Base-by-base conservation (phyloP, 2,797 vertebrate species). In the Pyrocephalus nanus region DNA sequence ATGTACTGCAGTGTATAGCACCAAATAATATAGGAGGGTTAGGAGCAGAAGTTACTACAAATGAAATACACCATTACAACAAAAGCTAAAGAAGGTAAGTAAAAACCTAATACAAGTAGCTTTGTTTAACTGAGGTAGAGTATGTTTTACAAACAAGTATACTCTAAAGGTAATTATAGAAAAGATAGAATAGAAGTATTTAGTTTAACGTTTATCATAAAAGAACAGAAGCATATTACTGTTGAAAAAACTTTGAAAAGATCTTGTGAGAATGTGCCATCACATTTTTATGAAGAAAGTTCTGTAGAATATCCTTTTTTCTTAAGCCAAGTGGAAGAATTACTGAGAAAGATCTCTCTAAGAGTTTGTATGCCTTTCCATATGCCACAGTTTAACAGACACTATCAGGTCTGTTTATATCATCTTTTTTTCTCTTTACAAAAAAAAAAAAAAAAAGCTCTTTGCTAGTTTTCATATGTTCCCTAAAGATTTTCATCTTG, bases 401-500 rank as follows among this genome's bases (percentile, higher is more conserved):
- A 93, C n/a, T 71, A 89, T 50, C 71, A 87, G 48, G 34, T 94
- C 76, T 95, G 82, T 96, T 94, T 80, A 85, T 71, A 53, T 93
- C 72, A 58, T 94, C 11, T 55, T 72, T 84, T 92, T 86, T 69
- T 75, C 6, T 43, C 47, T 30, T 66, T 58, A 19, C 7, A 4
- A 47, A 27, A 71, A 74, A 87, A 76, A 58, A 72, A 73, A 42
- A 30, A 36, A 36, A n/a, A 50, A 55, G 29, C 50, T 85, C 62
- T 91, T 95, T 95, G 81, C 87, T 94, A 91, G 64, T 93, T 97
- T 97, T 95, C 72, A 38, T 92, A 92, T 61, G 91, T 91, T 96
- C 95, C 88, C 96, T 65, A 40, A 94, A 96, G 66, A 96, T 96
- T 97, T 96, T 94, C 40, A 90, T 95, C 92, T 95, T 95, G 73